phyloP scores from a whole-genome alignment of 2,888 invertebrate species.

The Acronicta leporina region DNA sequence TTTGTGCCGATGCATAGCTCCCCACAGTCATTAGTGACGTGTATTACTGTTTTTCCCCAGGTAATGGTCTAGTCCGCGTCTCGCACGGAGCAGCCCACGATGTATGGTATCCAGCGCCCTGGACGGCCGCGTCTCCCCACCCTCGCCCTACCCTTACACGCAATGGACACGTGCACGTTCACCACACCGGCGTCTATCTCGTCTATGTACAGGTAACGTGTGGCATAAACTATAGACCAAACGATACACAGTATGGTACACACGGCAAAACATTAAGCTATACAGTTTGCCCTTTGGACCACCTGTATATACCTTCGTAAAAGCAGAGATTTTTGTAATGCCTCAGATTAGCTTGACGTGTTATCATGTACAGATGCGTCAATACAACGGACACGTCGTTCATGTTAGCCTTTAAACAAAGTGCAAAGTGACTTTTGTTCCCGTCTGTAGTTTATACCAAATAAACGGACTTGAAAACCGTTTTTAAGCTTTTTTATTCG shows the following conservation, averaged over 20 bases:
- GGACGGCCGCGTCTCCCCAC: conserved; percentile 90
- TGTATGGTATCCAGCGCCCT: conserved; percentile 91
- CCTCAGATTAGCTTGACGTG: too few relatives aligned
- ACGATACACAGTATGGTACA: background rate
- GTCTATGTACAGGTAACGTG: conserved; percentile 92
- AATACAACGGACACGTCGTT: too few relatives aligned
- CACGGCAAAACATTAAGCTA: background rate
- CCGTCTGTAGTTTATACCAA: too few relatives aligned
- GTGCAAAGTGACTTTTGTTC: too few relatives aligned
- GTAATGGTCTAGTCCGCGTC: conserved; percentile 91
- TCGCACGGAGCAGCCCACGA: conserved; percentile 90
- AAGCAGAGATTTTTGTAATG: too few relatives aligned
- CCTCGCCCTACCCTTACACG: conserved; percentile 89
- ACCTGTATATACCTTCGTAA: too few relatives aligned
- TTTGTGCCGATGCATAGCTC: too few relatives aligned
- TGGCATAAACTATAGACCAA: background rate
- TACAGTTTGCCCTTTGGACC: too few relatives aligned
- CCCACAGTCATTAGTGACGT: too few relatives aligned
- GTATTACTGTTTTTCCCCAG: conserved; percentile 68
- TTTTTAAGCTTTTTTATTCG: background rate
- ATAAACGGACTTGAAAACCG: too few relatives aligned
- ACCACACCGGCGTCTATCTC: conserved; percentile 92
- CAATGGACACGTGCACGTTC: conserved; percentile 91
- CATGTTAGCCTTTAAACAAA: too few relatives aligned
- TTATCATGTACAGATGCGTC: too few relatives aligned